Evolutionary conservation across 2,888 invertebrate genomes (phyloP).

Genomic region (Lasioglossum calceatum): DNA sequence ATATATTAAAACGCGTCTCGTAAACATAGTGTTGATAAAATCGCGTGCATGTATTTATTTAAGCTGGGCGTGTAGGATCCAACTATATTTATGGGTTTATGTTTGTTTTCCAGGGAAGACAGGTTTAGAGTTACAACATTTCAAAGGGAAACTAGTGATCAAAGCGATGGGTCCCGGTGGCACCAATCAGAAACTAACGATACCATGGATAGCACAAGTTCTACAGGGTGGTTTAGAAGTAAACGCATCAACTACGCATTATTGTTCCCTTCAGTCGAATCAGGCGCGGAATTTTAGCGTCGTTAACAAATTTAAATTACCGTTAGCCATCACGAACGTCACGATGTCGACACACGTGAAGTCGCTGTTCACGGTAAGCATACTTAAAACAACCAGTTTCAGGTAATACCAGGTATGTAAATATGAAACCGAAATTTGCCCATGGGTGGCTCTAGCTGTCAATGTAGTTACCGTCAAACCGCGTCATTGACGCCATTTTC

Average conservation of each 20-base stretch:
- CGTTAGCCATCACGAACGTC: constrained; percentile 90
- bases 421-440: no score
- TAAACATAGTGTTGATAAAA: not conserved
- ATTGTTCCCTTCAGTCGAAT: constrained; percentile 81
- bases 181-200: constrained; percentile 84
- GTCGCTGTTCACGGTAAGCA: constrained; percentile 87
- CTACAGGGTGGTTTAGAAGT: constrained; percentile 87
- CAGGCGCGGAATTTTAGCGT: constrained; percentile 86
- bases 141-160: constrained; percentile 86
- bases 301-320: constrained; percentile 90
- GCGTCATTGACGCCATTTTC: no score
- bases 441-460: no score
- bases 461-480: no score
- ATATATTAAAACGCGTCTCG: not conserved
- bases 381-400: not conserved
- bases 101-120: constrained; percentile 85
- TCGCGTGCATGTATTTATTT: not conserved
- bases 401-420: no score
- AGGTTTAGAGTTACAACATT: constrained; percentile 86
- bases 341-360: constrained; percentile 87
- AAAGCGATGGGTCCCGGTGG: constrained; percentile 83
- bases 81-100: not conserved
- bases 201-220: constrained; percentile 88
- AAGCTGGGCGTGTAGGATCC: not conserved
- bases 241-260: constrained; percentile 86